Evolutionary conservation across 2,888 invertebrate species (phyloP), one percentile per base, ranked within the genome.

Genomic region (Chymomyza fuscimana): DNA sequence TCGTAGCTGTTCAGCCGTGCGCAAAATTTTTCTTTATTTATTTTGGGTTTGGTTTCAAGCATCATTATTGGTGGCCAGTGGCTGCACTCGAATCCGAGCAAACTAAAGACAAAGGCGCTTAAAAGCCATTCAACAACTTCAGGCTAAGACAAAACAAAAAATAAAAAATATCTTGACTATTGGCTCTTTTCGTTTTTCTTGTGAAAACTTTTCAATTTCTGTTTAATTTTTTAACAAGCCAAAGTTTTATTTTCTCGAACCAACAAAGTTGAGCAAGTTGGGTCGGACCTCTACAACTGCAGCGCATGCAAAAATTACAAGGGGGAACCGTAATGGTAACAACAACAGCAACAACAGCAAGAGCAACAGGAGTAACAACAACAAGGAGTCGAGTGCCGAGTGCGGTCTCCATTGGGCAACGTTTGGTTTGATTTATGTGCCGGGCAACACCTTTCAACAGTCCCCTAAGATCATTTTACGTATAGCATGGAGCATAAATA

Each of bases 371-470:
- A 54, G 52, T n/a, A 19, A n/a, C 16, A 19, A 19, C 16, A 54
- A 19, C 16, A 19, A 19, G 52, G 52, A 54, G 52, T 54, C 52
- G 16, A 19, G 52, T 16, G 52, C 19, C 16, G 52, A 19, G 19
- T 16, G 52, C 25, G 62, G 40, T 32, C 54, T 46, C 40, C 40
- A 62, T 46, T 15, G 58, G 46, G 58, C 63, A 69, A 61, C 60
- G 64, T 64, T 64, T 69, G 12, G 52, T 60, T 64, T 66, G 72
- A 72, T 72, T 72, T 72, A 72, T 69, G 69, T 19, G 40, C 65
- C 19, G 63, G 72, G 66, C 58, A 72, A 72, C 72, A 69, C 66
- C 72, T 72, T 72, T 72, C 72, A 72, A 60, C 69, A 59, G 66
- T 61, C 66, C 59, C 72, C 59, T 64, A 72, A 68, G 68, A 62